Conservation (phyloP, 2,797 vertebrate genomes). For the Chrosomus eos region DNA sequence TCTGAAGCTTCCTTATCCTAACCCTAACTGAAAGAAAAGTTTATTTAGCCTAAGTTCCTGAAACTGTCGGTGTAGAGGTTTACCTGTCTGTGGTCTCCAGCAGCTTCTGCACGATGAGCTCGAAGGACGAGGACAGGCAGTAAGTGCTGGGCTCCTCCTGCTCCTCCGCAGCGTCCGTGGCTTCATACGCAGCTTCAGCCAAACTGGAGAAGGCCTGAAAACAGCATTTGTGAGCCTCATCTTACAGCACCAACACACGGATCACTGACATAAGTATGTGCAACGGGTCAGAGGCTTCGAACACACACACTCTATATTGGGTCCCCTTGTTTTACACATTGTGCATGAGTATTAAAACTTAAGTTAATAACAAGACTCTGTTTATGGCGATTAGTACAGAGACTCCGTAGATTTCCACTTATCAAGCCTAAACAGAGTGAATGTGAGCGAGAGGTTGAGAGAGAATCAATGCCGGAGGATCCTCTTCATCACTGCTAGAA, state of each 20-base stretch:
- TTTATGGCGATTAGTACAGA: no score
- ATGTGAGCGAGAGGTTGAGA: no score
- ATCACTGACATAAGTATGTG: not conserved
- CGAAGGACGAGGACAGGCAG: constrained; percentile 95
- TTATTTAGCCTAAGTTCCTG: no score
- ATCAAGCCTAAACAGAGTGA: no score
- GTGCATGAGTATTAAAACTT: no score
- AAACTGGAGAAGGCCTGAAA: constrained; percentile 94
- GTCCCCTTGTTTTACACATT: no score
- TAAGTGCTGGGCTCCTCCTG: constrained; percentile 96
- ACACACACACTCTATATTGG: not conserved
- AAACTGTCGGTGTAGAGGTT: no score
- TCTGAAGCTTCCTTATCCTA: not conserved
- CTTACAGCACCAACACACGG: not conserved
- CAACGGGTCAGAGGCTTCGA: not conserved
- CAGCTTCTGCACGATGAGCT: constrained; percentile 97
- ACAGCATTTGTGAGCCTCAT: not conserved
- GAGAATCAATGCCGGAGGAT: no score
- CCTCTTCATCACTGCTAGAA: no score
- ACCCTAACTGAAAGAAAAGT: not conserved
- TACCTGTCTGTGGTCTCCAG: constrained; percentile 97
- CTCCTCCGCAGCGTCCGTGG: constrained; percentile 94
- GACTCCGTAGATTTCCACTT: no score
- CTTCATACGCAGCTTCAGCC: constrained; percentile 97
- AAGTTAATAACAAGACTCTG: no score